A percentile compares a stretch with the other conserved stretches of the same genome.
These are phyloP conservation scores for Allophyes oxyacanthae DNA, from an alignment of 2,888 invertebrate species.

Conservation along the genomic window DNA sequence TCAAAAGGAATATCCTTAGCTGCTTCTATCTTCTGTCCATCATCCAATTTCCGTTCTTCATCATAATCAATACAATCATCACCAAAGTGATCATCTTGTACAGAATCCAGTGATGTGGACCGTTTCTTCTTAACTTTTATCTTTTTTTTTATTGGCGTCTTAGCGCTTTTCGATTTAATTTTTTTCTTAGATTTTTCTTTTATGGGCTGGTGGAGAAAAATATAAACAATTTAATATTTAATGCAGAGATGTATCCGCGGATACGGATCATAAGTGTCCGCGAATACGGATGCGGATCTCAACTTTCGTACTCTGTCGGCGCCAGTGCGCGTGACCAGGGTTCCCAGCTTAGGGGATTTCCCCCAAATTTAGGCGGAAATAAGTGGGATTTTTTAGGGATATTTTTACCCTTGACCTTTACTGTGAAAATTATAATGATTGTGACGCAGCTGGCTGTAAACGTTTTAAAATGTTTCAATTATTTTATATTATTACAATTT, in stretches of 20 bases:
- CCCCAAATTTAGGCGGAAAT: too few species aligned
- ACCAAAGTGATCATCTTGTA: not conserved
- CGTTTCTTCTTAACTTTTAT: slow-evolving; percentile 17
- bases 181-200: slow-evolving; percentile 58
- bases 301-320: too few species aligned
- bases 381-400: too few species aligned
- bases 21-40: not conserved
- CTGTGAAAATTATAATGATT: too few species aligned
- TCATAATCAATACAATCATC: not conserved
- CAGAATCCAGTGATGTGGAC: not conserved
- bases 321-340: too few species aligned
- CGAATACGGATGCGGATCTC: too few species aligned
- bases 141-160: slow-evolving; percentile 43
- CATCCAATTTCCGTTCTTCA: not conserved
- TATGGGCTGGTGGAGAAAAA: slow-evolving; percentile 30
- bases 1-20: not conserved
- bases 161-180: slow-evolving; percentile 34
- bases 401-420: too few species aligned
- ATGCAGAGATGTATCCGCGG: not conserved
- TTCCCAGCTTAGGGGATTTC: too few species aligned
- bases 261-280: too few species aligned
- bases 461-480: too few species aligned
- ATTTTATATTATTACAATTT: too few species aligned
- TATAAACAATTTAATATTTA: not conserved
- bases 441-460: too few species aligned